Evolutionary conservation across 2,113 vertebrate species (phyloP).

Genomic region (Sphaerodactylus townsendi): DNA sequence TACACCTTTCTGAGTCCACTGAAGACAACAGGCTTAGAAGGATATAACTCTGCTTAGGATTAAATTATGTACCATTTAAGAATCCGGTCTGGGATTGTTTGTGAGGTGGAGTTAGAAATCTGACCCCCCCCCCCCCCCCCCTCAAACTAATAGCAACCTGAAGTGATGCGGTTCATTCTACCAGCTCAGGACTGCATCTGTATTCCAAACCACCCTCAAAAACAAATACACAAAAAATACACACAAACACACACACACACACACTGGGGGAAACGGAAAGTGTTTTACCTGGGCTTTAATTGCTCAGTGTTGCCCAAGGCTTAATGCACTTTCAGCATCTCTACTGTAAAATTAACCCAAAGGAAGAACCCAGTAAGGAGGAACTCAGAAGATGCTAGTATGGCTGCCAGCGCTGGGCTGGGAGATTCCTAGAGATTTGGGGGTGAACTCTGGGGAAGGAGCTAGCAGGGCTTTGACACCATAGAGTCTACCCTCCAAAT

Average conservation of each 20-base stretch:
- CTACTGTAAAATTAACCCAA: neutral
- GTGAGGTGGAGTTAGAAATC: neutral
- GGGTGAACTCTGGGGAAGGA: too few relatives aligned
- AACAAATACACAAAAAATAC: neutral
- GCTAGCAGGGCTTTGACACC: too few relatives aligned
- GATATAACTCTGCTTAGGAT: too few relatives aligned
- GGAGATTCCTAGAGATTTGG: too few relatives aligned
- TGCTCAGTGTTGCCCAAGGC: neutral
- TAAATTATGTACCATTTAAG: too few relatives aligned
- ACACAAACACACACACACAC: neutral
- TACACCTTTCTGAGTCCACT: too few relatives aligned
- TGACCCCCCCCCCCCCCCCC: neutral
- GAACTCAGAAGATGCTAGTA: neutral
- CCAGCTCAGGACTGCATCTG: neutral
- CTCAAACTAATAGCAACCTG: neutral
- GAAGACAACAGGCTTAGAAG: too few relatives aligned
- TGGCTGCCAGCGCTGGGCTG: too few relatives aligned
- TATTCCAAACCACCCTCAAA: neutral
- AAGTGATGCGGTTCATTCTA: neutral
- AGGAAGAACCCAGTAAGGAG: neutral
- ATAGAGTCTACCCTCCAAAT: too few relatives aligned
- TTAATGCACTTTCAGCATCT: neutral
- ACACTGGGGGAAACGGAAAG: too few relatives aligned
- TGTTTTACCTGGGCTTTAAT: neutral
- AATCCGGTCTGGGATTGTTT: neutral